Conservation (phyloP, 2,113 vertebrate genomes). For the Marmota monax region DNA sequence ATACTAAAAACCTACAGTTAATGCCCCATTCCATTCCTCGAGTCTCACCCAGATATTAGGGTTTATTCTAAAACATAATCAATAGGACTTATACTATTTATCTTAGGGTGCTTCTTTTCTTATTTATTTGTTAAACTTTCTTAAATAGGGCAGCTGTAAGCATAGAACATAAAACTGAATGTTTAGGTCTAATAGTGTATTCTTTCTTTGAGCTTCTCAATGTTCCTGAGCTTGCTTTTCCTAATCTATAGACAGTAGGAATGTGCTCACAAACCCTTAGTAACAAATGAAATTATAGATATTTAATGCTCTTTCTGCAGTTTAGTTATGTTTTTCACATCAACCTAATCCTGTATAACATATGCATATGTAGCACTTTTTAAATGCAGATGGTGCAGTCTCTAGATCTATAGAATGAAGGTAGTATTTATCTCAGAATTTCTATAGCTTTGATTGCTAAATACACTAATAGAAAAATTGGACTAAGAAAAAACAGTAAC, state of each 20-base stretch:
- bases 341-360: constrained; percentile 53
- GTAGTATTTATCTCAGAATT: constrained; percentile 78
- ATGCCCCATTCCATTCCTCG: not conserved
- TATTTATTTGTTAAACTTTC: not conserved
- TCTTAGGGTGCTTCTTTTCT: not conserved
- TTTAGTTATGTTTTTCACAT: constrained; percentile 55
- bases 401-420: constrained; percentile 75
- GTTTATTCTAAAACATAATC: not conserved
- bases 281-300: constrained; percentile 73
- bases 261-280: constrained; percentile 25
- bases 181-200: constrained; percentile 36
- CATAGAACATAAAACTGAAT: constrained; percentile 8
- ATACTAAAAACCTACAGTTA: not conserved
- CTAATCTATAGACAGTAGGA: constrained; percentile 62
- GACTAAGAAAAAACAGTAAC: constrained; percentile 61
- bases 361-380: constrained; percentile 61
- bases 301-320: constrained; percentile 62
- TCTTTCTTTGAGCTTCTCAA: constrained; percentile 49
- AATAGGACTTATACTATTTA: not conserved
- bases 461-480: constrained; percentile 80
- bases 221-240: not conserved
- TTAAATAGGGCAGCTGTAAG: constrained; percentile 22
- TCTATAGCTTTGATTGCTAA: constrained; percentile 81
- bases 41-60: not conserved
- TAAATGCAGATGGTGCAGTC: constrained; percentile 72